These are phyloP conservation scores for Artibeus lituratus DNA, from an alignment of 2,797 vertebrate genomes.

Conservation along the genomic window DNA sequence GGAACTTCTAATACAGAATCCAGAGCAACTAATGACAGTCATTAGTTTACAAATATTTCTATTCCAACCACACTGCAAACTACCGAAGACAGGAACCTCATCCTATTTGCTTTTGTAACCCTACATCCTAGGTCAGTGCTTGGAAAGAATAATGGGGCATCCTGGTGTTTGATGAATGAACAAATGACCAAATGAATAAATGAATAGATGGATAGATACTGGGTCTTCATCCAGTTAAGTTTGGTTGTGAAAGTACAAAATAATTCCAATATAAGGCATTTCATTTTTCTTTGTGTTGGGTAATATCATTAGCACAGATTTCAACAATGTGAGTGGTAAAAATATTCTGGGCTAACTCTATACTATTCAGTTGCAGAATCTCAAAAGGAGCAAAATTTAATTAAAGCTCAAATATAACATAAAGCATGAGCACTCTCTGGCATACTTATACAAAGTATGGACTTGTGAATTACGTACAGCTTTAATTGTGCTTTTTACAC, in stretches of 20 bases:
- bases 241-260: constrained; percentile 2
- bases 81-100: background rate
- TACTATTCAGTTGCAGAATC: background rate
- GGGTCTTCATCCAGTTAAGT: background rate
- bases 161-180: background rate
- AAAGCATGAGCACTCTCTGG: background rate
- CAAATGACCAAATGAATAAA: background rate
- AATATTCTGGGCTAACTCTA: background rate
- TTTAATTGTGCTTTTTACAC: constrained; percentile 10
- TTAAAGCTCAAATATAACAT: background rate
- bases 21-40: background rate
- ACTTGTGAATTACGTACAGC: background rate
- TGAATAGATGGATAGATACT: background rate
- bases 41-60: background rate
- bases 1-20: background rate
- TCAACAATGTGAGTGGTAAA: background rate
- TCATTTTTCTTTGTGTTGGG: background rate
- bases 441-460: background rate
- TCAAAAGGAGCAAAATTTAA: background rate
- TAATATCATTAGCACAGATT: background rate
- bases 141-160: background rate
- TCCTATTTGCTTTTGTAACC: background rate
- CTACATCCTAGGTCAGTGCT: background rate
- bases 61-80: background rate
- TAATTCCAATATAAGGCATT: background rate